Evolutionary conservation across 2,113 vertebrate genomes (phyloP), one percentile per base, ranked within the genome.

Genomic region (Conger conger): DNA sequence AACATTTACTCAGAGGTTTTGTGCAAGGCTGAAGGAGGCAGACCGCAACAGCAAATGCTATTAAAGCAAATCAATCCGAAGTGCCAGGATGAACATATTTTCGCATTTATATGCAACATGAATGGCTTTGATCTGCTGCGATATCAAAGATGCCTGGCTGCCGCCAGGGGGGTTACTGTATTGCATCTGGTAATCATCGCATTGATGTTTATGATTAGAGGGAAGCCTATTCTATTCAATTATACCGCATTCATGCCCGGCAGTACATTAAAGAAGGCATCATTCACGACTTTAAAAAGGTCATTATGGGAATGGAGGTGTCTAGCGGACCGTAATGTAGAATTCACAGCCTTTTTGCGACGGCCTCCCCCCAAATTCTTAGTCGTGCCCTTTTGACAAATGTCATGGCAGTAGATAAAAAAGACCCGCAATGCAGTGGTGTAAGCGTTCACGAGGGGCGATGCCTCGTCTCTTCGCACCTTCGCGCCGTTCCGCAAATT

Each of bases 401-500:
- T 37, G 82, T 68, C 45, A 42, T 82, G n/a, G 87, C 82, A 7
- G 86, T 45, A 87, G 76, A 84, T 84, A 80, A 76, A 40, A 73
- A 7, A 85, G 82, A 45, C 8, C 23, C 8, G 76, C 80, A 30
- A 18, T 20, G 8, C 11, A 0, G 63, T 60, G 68, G 53, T 82
- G 45, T 79, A 73, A 68, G 77, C 16, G 15, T 45, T 23, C 20
- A 8, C 30, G 0, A 13, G 86, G 33, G 30, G 50, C 82, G 77
- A 37, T 57, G 68, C 73, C 83, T 68, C n/a, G 77, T 77, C 83
- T 79, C 68, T 68, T 60, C 85, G 83, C 82, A 79, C 78, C 81
- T 80, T 27, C 57, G 83, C 83, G 85, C 68, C 79, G 45, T 83
- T 89, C 85, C 86, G 81, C 81, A 89, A 86, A 86, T 79, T 84